A percentile compares a stretch with the other conserved stretches of the same genome.
Conservation (phyloP, 1,140 invertebrate genomes). For the Drosophila fuyamai region DNA sequence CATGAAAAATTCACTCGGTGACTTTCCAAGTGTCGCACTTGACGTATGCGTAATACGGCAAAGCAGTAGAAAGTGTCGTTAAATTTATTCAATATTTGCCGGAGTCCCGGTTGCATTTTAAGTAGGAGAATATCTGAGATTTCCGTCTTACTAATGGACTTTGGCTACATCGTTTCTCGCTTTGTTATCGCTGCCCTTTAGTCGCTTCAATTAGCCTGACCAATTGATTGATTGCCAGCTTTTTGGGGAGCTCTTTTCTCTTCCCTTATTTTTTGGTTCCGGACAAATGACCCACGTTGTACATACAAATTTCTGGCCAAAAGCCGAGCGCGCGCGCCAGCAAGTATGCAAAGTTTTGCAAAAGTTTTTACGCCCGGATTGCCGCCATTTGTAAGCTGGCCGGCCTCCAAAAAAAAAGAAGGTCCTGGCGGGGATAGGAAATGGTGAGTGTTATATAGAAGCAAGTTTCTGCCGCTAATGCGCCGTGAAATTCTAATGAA, state of each 20-base stretch:
- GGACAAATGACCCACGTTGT: slow-evolving; percentile 50
- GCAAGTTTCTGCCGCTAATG: slow-evolving; percentile 59
- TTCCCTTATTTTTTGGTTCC: neutral
- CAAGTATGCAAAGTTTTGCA: slow-evolving; percentile 78
- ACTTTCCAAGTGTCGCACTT: slow-evolving; percentile 51
- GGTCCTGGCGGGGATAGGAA: neutral
- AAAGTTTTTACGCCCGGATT: slow-evolving; percentile 64
- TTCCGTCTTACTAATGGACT: slow-evolving; percentile 20
- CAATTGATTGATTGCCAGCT: slow-evolving; percentile 80
- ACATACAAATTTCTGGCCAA: slow-evolving; percentile 47
- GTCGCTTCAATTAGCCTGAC: slow-evolving; percentile 63
- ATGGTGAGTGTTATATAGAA: neutral
- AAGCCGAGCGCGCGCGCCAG: slow-evolving; percentile 20
- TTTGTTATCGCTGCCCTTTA: slow-evolving; percentile 23
- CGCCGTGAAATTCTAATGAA: slow-evolving; percentile 80
- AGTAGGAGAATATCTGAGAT: slow-evolving; percentile 10
- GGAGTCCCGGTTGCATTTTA: slow-evolving; percentile 8
- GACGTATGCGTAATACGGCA: slow-evolving; percentile 41
- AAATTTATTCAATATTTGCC: slow-evolving; percentile 33
- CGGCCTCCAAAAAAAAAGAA: slow-evolving; percentile 10
- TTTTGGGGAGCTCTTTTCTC: slow-evolving; percentile 16
- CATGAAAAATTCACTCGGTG: slow-evolving; percentile 69
- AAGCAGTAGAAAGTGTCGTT: neutral
- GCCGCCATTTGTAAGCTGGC: slow-evolving; percentile 39
- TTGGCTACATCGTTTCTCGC: slow-evolving; percentile 1